Percentiles rank a stretch among this genome's conserved stretches.
These are phyloP conservation scores for Tachuris rubrigastra DNA, from an alignment of 2,113 vertebrate species.

Conservation along the genomic window DNA sequence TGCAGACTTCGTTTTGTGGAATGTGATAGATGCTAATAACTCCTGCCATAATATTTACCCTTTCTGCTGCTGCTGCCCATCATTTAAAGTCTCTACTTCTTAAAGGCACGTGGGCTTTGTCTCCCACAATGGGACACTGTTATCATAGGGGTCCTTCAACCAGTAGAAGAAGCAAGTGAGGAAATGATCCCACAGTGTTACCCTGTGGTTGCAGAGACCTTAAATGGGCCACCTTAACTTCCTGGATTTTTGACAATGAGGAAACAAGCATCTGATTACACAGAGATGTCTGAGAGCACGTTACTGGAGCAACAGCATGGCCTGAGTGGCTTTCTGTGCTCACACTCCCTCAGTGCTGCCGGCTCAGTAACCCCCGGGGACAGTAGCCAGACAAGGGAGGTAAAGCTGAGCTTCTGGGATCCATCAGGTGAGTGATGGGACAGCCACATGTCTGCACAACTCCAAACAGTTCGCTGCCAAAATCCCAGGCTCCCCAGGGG, in stretches of 20 bases:
- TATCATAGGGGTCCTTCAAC: neutral
- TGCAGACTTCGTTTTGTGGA: neutral
- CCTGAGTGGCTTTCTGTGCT: neutral
- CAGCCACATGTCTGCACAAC: neutral
- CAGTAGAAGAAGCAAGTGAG: neutral
- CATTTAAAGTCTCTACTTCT: neutral
- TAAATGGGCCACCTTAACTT: neutral
- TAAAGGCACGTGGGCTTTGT: fast-evolving
- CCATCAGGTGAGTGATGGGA: neutral
- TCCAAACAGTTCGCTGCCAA: neutral
- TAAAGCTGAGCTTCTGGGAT: neutral
- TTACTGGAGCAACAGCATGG: neutral
- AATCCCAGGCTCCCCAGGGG: neutral
- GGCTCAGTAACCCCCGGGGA: neutral
- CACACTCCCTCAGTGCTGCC: fast-evolving
- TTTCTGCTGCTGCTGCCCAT: neutral
- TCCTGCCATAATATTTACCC: neutral
- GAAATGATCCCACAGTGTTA: neutral
- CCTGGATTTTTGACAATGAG: neutral
- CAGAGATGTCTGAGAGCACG: neutral
- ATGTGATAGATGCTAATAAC: neutral
- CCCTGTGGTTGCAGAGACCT: neutral
- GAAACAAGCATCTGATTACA: neutral
- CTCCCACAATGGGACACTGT: neutral
- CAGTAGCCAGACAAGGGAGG: neutral